A percentile compares a stretch with the other conserved stretches of the same genome.
These are phyloP conservation scores for Lepeophtheirus salmonis DNA, from an alignment of 1,140 invertebrate species.

Conservation along the genomic window DNA sequence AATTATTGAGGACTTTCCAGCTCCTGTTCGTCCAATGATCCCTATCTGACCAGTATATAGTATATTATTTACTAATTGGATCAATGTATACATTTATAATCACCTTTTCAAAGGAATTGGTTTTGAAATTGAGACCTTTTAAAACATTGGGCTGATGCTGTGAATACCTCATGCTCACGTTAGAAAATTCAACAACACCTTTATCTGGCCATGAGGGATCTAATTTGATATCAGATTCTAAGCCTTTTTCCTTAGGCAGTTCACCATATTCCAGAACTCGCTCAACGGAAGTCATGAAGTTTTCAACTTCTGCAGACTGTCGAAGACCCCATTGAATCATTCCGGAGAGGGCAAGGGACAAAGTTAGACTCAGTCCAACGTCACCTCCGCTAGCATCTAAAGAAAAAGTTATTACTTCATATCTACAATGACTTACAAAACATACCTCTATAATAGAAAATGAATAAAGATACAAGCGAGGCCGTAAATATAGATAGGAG, in stretches of 20 bases:
- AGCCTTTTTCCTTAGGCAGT: constrained; percentile 40
- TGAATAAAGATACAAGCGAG: neutral
- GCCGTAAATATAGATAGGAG: neutral
- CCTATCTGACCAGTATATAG: constrained; percentile 28
- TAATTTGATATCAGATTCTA: constrained; percentile 23
- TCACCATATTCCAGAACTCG: constrained; percentile 54
- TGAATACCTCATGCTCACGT: constrained; percentile 9
- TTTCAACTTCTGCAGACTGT: constrained; percentile 46
- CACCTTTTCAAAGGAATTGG: constrained; percentile 8
- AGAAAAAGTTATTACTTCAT: neutral
- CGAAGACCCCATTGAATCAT: constrained; percentile 66
- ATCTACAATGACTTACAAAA: no score
- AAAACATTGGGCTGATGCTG: neutral
- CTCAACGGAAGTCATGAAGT: constrained; percentile 65
- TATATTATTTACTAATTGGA: neutral
- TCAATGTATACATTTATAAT: no score
- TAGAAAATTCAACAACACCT: constrained; percentile 5
- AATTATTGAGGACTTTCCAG: constrained; percentile 39
- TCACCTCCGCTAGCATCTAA: constrained; percentile 37
- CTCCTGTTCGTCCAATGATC: constrained; percentile 44
- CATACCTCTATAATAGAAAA: neutral
- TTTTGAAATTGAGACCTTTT: constrained; percentile 9
- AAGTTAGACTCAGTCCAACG: constrained; percentile 58
- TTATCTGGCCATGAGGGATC: neutral
- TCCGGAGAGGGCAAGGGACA: constrained; percentile 50